These are phyloP conservation scores for Suncus etruscus DNA, from an alignment of 2,113 vertebrate species.

Conservation along the genomic window DNA sequence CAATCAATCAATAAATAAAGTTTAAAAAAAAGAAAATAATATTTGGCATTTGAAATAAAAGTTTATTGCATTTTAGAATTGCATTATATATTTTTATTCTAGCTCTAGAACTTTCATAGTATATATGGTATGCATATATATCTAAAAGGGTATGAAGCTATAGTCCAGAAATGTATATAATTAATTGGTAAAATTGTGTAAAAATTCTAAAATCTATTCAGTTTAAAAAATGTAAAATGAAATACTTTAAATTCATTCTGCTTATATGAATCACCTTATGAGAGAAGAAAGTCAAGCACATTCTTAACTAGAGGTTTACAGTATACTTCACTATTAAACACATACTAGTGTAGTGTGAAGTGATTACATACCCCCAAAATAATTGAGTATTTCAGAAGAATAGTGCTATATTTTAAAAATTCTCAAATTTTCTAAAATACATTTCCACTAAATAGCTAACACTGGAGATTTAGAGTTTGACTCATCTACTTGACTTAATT, in stretches of 20 bases:
- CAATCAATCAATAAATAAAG: too few relatives aligned
- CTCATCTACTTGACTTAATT: neutral
- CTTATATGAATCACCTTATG: neutral
- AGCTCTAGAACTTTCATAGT: too few relatives aligned
- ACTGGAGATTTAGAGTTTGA: neutral
- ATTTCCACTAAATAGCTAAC: neutral
- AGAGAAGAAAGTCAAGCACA: neutral
- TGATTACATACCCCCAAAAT: neutral
- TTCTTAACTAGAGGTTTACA: neutral
- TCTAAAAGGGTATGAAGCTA: too few relatives aligned
- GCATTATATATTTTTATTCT: too few relatives aligned
- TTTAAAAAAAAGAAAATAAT: too few relatives aligned
- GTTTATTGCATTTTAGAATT: neutral
- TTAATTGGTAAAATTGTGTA: too few relatives aligned
- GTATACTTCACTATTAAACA: neutral
- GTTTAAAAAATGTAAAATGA: too few relatives aligned
- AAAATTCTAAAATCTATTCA: too few relatives aligned
- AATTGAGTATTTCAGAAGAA: neutral
- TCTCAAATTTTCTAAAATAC: neutral
- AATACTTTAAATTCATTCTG: neutral
- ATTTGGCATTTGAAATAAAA: neutral
- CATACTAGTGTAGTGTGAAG: neutral
- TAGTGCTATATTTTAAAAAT: neutral
- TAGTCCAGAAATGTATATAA: too few relatives aligned
- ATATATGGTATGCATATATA: too few relatives aligned